Conservation (phyloP, 2,113 vertebrate species). For the Glaucomys volans region DNA sequence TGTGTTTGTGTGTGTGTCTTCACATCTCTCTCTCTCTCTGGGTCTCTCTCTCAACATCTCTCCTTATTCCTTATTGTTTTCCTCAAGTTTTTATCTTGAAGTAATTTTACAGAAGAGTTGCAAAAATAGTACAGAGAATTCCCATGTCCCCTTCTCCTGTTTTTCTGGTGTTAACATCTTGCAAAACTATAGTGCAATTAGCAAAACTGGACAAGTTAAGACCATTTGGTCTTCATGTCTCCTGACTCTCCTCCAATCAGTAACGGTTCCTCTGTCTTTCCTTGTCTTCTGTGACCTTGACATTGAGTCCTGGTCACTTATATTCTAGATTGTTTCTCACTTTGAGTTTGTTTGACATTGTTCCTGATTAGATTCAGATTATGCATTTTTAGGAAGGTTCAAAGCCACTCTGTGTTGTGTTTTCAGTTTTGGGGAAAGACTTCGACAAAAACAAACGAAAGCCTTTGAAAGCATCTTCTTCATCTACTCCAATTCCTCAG, state of each 20-base stretch:
- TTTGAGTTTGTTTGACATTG: background rate
- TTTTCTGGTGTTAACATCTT: too few species aligned
- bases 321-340: background rate
- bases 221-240: fast-evolving
- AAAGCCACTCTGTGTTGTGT: background rate
- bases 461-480: background rate
- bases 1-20: too few species aligned
- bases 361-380: background rate
- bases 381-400: background rate
- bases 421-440: background rate
- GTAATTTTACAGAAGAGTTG: background rate
- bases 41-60: background rate
- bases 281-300: background rate
- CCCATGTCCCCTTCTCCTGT: background rate
- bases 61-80: background rate
- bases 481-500: background rate
- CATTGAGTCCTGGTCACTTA: background rate
- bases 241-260: background rate
- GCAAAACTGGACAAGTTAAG: background rate
- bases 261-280: background rate
- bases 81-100: background rate
- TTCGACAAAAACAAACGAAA: background rate
- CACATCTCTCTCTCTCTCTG: background rate
- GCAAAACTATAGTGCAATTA: fast-evolving
- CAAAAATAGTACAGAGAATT: background rate